phyloP scores from a whole-genome alignment of 1,140 invertebrate species.

The Linepithema humile region DNA sequence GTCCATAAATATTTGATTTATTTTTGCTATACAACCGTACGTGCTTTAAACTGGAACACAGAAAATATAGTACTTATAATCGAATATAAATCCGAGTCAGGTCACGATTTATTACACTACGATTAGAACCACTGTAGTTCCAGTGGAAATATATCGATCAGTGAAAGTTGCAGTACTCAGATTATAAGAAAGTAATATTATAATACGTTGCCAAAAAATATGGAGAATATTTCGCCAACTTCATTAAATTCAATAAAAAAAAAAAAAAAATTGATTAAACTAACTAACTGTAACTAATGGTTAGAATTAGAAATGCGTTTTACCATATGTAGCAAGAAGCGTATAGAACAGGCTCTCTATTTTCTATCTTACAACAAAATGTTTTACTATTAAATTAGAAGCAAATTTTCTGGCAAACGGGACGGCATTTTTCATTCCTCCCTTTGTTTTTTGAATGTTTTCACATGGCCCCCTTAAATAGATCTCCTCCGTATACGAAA shows the following conservation, averaged over 20 bases:
- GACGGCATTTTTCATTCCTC: constrained; percentile 26
- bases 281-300: constrained; percentile 13
- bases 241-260: constrained; percentile 2
- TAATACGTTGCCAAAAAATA: background rate
- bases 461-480: constrained; percentile 18
- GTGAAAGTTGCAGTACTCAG: constrained; percentile 23
- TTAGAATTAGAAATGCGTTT: constrained; percentile 28
- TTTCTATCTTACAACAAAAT: constrained; percentile 13
- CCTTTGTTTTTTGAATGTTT: background rate
- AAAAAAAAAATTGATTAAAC: constrained; percentile 1
- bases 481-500: background rate
- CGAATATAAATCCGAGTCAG: constrained; percentile 22
- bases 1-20: constrained; percentile 46
- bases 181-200: constrained; percentile 18
- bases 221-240: constrained; percentile 3
- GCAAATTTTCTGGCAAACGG: constrained; percentile 23
- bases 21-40: constrained; percentile 27
- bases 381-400: constrained; percentile 42
- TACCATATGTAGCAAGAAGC: background rate
- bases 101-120: background rate
- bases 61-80: background rate
- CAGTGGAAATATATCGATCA: constrained; percentile 4
- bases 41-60: constrained; percentile 35
- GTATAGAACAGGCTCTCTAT: background rate
- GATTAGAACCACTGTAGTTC: constrained; percentile 7